Evolutionary conservation across 2,797 vertebrate genomes (phyloP).

Genomic region (Xenopus petersii): DNA sequence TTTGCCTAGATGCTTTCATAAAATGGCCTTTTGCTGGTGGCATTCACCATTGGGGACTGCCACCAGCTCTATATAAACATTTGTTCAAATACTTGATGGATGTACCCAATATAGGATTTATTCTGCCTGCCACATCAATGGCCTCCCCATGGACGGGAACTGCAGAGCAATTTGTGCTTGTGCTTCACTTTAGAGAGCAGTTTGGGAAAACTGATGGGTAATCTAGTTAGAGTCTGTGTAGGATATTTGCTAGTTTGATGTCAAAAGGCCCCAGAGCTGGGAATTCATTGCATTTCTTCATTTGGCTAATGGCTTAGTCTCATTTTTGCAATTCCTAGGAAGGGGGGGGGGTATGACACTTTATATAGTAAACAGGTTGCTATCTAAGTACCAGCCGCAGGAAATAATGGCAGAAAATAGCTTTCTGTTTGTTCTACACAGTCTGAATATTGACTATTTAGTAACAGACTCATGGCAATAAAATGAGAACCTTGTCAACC

Average conservation of each 20-base stretch:
- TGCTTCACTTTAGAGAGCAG: conserved; percentile 29
- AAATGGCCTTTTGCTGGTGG: background rate
- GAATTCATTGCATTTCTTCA: conserved; percentile 33
- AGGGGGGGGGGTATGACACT: conserved; percentile 5
- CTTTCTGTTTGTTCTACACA: conserved; percentile 15
- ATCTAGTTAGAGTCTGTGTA: conserved; percentile 32
- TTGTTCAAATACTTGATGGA: conserved; percentile 39
- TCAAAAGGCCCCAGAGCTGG: conserved; percentile 35
- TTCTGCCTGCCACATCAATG: conserved; percentile 26
- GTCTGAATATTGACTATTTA: conserved; percentile 51
- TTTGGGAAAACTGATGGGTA: conserved; percentile 35
- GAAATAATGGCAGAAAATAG: conserved; percentile 8
- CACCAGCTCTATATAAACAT: background rate
- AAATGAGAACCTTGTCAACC: conserved; percentile 32
- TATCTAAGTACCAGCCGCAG: background rate
- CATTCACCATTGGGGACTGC: background rate
- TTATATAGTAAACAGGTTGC: conserved; percentile 6
- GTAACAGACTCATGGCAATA: conserved; percentile 36
- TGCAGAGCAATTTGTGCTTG: conserved; percentile 40
- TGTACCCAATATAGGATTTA: conserved; percentile 39
- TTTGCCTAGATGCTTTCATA: background rate
- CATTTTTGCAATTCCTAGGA: conserved; percentile 19
- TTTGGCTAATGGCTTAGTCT: conserved; percentile 32
- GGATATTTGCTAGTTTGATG: conserved; percentile 43
- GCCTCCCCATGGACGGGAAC: conserved; percentile 16